Base-by-base conservation (phyloP, 2,888 invertebrate genomes). In the Cosmia trapezina region DNA sequence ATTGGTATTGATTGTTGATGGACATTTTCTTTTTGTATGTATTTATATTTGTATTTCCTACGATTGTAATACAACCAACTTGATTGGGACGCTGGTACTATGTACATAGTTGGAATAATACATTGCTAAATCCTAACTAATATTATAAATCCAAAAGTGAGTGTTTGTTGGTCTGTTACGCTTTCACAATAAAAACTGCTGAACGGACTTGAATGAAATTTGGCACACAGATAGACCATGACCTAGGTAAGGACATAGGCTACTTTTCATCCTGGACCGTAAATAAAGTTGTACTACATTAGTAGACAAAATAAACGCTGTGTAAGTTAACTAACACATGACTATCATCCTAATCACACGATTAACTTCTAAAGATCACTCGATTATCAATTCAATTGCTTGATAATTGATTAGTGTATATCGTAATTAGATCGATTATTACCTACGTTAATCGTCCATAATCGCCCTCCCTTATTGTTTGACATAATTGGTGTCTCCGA, bases 401-500 rank as follows among this genome's bases (percentile, higher is more conserved):
- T 45, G 43, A 57, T 37, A 73, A 70, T 73, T 70, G 53, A 83
- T 65, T 76, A 60, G 37, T 73, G 51, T 73, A 70, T 68, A 51
- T 59, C 56, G 53, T 73, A 73, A 80, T 73, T 70, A 83, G 57
- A 73, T 76, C 70, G 68, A 73, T 82, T 68, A 72, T 78, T 61
- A 28, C 28, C 28, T 28, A 59, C 22, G 41, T 51, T 61, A 70
- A 67, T 73, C 57, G 61, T 22, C 56, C 47, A 68, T 72, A 77
- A 77, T 74, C 53, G 61, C 9, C 64, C 19, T 62, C 22, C 65
- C 45, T 73, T 78, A 81, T 82, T 78, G 80, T 74, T 70, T 54
- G 51, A 56, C 64, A 54, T 82, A 74, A 81, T 80, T 80, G 76
- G 56, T 61, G 43, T 72, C 79, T 76, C 41, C 14, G 60, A 33